phyloP scores from a whole-genome alignment of 2,797 vertebrate genomes.

The Artibeus jamaicensis region DNA sequence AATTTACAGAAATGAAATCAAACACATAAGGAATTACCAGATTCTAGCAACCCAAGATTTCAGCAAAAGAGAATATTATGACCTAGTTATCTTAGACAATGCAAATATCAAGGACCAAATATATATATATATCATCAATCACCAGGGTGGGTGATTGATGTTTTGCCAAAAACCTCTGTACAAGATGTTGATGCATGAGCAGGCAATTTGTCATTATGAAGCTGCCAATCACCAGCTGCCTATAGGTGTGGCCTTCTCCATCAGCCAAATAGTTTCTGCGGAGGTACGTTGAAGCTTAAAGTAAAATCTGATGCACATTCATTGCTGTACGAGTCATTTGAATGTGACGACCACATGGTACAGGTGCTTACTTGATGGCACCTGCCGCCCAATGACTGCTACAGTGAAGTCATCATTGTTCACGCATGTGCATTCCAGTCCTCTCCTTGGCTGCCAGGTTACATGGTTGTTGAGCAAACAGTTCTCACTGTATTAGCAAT shows the following conservation, averaged over 20 bases:
- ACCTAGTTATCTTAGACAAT: slow-evolving; percentile 31
- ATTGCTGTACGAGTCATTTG: neutral
- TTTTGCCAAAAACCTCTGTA: too few relatives aligned
- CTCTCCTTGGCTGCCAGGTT: neutral
- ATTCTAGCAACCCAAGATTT: slow-evolving; percentile 45
- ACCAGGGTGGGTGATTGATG: too few relatives aligned
- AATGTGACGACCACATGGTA: neutral
- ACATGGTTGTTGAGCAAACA: neutral
- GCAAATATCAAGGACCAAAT: slow-evolving; percentile 8
- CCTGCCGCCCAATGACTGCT: neutral
- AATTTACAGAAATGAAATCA: slow-evolving; percentile 27
- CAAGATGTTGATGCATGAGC: neutral
- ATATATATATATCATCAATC: neutral
- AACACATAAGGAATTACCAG: neutral
- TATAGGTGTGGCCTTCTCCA: neutral
- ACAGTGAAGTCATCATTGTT: neutral
- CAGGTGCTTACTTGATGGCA: neutral
- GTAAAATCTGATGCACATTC: too few relatives aligned
- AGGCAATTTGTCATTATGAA: neutral
- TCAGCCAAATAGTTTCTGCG: neutral
- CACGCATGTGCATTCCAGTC: neutral
- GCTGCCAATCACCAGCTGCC: neutral
- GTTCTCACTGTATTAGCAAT: neutral
- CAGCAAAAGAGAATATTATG: slow-evolving; percentile 33
- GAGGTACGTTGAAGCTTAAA: neutral